These are phyloP conservation scores for Ctenosaura bakeri DNA, from an alignment of 2,797 vertebrate genomes.

Conservation along the genomic window DNA sequence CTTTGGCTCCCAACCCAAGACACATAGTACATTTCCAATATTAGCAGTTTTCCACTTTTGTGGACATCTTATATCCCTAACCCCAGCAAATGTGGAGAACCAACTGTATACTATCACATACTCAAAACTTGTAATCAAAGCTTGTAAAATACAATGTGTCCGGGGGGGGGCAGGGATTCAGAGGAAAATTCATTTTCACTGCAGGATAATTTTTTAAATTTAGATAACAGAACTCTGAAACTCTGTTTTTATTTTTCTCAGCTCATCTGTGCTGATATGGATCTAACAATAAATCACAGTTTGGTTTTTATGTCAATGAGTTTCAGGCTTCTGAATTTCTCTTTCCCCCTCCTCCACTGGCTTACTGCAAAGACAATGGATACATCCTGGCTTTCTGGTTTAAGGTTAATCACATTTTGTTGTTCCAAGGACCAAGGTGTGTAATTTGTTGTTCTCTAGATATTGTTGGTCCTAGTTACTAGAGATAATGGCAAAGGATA, in stretches of 20 bases:
- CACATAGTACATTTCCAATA: too few species aligned
- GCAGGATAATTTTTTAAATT: too few species aligned
- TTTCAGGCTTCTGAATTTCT: background rate
- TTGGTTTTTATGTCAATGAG: background rate
- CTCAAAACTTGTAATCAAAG: background rate
- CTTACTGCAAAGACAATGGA: background rate
- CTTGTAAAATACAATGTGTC: background rate
- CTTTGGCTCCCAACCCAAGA: too few species aligned
- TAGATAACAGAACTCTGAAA: background rate
- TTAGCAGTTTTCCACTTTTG: too few species aligned
- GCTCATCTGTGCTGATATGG: background rate
- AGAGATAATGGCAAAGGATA: background rate
- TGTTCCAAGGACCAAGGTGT: background rate
- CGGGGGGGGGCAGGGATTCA: too few species aligned
- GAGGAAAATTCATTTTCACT: background rate
- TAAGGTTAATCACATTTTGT: background rate
- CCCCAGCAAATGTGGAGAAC: too few species aligned
- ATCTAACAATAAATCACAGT: background rate
- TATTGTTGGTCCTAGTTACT: background rate
- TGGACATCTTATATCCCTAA: too few species aligned
- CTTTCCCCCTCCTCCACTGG: too few species aligned
- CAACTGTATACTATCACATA: background rate
- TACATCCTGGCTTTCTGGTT: background rate
- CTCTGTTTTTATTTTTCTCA: too few species aligned
- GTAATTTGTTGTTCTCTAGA: background rate